Conservation (phyloP, 1,140 invertebrate species). For the Panagrolaimus sp. region DNA sequence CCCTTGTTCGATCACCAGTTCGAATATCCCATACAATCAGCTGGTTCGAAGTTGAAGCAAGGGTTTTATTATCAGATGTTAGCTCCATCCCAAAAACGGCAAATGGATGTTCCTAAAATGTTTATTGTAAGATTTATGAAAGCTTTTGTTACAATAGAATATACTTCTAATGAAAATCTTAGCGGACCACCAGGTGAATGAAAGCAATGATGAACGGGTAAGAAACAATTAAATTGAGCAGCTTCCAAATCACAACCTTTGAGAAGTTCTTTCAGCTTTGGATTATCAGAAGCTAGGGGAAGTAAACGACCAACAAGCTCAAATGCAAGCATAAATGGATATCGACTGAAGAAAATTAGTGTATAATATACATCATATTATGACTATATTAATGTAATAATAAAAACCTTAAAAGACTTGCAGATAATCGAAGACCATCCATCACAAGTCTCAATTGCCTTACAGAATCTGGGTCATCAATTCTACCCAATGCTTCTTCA, state of each 20-base stretch:
- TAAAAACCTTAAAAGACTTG: slow-evolving; percentile 46
- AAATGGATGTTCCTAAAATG: slow-evolving; percentile 24
- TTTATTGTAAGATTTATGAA: not conserved
- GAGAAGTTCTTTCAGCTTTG: slow-evolving; percentile 76
- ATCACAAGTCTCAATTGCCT: slow-evolving; percentile 78
- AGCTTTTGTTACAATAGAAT: not conserved
- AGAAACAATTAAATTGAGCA: slow-evolving; percentile 72
- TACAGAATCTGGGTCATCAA: slow-evolving; percentile 75
- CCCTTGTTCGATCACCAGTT: slow-evolving; percentile 78
- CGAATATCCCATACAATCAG: slow-evolving; percentile 95
- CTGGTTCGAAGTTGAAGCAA: slow-evolving; percentile 90
- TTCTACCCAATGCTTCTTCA: slow-evolving; percentile 80
- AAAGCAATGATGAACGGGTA: slow-evolving; percentile 86
- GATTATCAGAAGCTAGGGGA: slow-evolving; percentile 78
- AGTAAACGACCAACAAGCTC: slow-evolving; percentile 84
- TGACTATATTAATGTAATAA: not conserved
- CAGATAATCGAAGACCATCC: slow-evolving; percentile 78
- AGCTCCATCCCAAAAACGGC: slow-evolving; percentile 59
- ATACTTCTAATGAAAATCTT: slow-evolving; percentile 90
- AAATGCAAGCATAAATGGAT: slow-evolving; percentile 90
- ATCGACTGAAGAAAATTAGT: slow-evolving; percentile 70
- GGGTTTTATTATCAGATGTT: slow-evolving; percentile 82
- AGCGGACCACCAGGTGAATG: slow-evolving; percentile 93
- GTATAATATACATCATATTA: slow-evolving; percentile 7
- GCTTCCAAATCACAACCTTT: slow-evolving; percentile 75